These are phyloP conservation scores for Gonocerus acuteangulatus DNA, from an alignment of 2,888 invertebrate species.

Conservation along the genomic window DNA sequence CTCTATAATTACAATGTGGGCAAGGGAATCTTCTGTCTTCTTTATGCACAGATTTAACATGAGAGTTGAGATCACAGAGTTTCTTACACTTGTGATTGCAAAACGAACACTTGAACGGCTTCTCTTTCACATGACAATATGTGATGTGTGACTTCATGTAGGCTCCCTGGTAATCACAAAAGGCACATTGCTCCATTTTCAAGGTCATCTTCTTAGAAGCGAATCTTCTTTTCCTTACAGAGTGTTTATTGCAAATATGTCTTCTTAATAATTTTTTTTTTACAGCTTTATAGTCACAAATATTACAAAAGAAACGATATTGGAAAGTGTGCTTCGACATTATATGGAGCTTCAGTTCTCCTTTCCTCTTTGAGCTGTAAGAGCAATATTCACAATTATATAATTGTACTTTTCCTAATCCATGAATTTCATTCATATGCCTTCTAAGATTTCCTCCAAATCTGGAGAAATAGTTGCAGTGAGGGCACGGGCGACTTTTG, in stretches of 20 bases:
- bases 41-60: not conserved
- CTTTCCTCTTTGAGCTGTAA: not conserved
- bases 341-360: not conserved
- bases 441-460: not conserved
- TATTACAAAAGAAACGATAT: not conserved
- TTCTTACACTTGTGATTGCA: not conserved
- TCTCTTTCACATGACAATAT: not conserved
- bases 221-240: not conserved
- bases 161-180: not conserved
- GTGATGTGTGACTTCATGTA: not conserved
- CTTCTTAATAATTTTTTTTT: not conserved
- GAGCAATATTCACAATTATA: not conserved
- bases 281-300: not conserved
- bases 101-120: not conserved
- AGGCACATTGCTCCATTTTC: not conserved
- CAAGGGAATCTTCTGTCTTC: not conserved
- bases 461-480: too few species aligned
- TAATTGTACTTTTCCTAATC: not conserved
- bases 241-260: not conserved
- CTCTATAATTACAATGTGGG: not conserved
- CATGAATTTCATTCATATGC: not conserved
- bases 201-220: not conserved
- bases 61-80: not conserved
- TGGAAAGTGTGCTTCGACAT: not conserved
- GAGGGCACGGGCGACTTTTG: too few species aligned